phyloP scores from a whole-genome alignment of 2,113 vertebrate genomes.

The Sylvilagus bachmani region DNA sequence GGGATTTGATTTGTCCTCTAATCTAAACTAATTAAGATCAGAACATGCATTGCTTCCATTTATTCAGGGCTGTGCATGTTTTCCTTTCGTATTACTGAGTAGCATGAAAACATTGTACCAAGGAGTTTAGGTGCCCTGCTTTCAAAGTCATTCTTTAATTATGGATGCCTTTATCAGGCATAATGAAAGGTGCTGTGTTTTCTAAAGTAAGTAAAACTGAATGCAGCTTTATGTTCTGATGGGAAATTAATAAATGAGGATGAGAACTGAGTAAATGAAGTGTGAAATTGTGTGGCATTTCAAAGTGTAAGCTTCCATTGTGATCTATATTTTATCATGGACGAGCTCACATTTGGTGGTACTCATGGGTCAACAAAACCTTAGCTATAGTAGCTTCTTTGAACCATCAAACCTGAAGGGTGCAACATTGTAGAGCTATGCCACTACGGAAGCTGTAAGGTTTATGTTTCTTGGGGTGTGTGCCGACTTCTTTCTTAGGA shows the following conservation, averaged over 20 bases:
- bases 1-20: slow-evolving; percentile 58
- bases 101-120: slow-evolving; percentile 7
- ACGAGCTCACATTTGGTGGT: not conserved
- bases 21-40: slow-evolving; percentile 60
- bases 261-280: slow-evolving; percentile 61
- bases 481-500: slow-evolving; percentile 33
- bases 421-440: not conserved
- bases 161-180: slow-evolving; percentile 63
- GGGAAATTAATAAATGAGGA: slow-evolving; percentile 72
- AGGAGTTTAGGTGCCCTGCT: slow-evolving; percentile 37
- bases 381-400: not conserved
- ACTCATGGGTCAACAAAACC: not conserved
- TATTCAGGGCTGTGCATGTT: not conserved
- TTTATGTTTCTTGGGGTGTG: not conserved
- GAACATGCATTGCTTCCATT: slow-evolving; percentile 7
- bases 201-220: slow-evolving; percentile 62
- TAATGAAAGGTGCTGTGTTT: slow-evolving; percentile 53
- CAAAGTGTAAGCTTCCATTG: slow-evolving; percentile 34
- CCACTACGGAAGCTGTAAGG: not conserved
- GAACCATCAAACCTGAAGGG: not conserved
- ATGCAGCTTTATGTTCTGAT: slow-evolving; percentile 50
- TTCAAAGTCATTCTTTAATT: slow-evolving; percentile 64
- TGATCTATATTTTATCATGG: slow-evolving; percentile 60
- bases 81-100: slow-evolving; percentile 16
- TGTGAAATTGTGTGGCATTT: slow-evolving; percentile 69